Percentiles rank a stretch among this genome's conserved stretches.
phyloP scores from a whole-genome alignment of 2,113 vertebrate genomes.

The Syngnathus floridae region DNA sequence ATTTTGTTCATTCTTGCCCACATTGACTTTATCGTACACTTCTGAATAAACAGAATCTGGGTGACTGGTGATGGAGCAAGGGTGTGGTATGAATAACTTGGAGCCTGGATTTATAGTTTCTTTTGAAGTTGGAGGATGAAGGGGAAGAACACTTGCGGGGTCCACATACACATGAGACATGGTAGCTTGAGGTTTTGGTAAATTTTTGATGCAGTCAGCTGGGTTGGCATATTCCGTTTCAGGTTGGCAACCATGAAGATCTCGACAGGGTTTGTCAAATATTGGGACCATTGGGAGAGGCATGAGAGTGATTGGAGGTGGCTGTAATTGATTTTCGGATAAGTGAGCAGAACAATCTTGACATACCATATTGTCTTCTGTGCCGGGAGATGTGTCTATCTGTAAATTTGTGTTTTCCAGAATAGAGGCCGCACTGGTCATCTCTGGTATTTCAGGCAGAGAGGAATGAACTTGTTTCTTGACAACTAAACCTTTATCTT shows the following conservation, averaged over 20 bases:
- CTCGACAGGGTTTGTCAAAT: neutral
- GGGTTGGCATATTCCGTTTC: conserved; percentile 81
- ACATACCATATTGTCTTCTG: neutral
- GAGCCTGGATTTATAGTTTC: neutral
- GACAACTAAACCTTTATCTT: conserved; percentile 28
- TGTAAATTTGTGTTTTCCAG: conserved; percentile 40
- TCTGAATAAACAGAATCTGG: conserved; percentile 65
- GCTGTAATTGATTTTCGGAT: conserved; percentile 67
- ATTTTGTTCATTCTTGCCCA: conserved; percentile 13
- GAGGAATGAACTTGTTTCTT: conserved; percentile 58
- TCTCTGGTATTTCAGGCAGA: conserved; percentile 47
- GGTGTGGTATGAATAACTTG: neutral
- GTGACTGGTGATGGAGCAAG: neutral
- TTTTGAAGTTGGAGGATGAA: conserved; percentile 24
- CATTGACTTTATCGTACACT: conserved; percentile 62
- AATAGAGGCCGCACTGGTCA: neutral
- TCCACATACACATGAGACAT: conserved; percentile 37
- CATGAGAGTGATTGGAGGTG: conserved; percentile 63
- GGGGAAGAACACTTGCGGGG: conserved; percentile 38
- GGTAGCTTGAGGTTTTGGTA: neutral
- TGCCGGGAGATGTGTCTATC: conserved; percentile 2
- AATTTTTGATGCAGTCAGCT: conserved; percentile 56
- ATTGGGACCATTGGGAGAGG: conserved; percentile 50
- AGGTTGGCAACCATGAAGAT: neutral
- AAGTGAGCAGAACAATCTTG: conserved; percentile 3